Percentiles rank a stretch among this genome's conserved stretches.
These are phyloP conservation scores for Aplodontia rufa DNA, from an alignment of 2,113 vertebrate genomes.

Conservation along the genomic window DNA sequence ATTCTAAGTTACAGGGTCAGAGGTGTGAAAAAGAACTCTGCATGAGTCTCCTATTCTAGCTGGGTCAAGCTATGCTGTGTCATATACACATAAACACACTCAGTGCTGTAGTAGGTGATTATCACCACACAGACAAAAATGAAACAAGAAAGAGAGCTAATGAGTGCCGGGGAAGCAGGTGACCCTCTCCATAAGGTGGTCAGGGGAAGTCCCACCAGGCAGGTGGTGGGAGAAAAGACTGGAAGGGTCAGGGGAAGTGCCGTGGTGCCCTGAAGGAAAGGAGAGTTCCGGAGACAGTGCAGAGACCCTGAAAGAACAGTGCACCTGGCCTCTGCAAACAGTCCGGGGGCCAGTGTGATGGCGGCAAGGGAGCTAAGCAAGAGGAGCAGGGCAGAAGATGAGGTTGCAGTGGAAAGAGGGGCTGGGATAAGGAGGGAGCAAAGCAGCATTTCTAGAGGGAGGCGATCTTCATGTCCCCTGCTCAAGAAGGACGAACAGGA, in stretches of 20 bases:
- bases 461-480: rapidly evolving
- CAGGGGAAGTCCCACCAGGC: background rate
- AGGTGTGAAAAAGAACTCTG: background rate
- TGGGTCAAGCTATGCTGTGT: background rate
- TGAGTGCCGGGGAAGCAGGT: rapidly evolving
- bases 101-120: background rate
- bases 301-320: background rate
- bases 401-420: too few relatives aligned
- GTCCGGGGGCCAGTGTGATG: background rate
- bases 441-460: background rate
- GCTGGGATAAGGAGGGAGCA: too few relatives aligned
- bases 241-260: rapidly evolving
- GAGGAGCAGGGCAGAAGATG: background rate
- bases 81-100: too few relatives aligned
- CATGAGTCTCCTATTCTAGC: too few relatives aligned
- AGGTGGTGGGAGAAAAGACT: background rate
- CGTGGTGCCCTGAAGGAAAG: background rate
- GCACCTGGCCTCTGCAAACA: background rate
- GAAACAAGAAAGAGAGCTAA: background rate
- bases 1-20: background rate
- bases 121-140: background rate
- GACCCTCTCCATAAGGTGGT: background rate
- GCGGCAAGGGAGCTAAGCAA: background rate
- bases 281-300: background rate
- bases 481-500: background rate